Percentiles rank a stretch among this genome's conserved stretches.
Conservation (phyloP, 2,888 invertebrate species). For the Heliconius sara region DNA sequence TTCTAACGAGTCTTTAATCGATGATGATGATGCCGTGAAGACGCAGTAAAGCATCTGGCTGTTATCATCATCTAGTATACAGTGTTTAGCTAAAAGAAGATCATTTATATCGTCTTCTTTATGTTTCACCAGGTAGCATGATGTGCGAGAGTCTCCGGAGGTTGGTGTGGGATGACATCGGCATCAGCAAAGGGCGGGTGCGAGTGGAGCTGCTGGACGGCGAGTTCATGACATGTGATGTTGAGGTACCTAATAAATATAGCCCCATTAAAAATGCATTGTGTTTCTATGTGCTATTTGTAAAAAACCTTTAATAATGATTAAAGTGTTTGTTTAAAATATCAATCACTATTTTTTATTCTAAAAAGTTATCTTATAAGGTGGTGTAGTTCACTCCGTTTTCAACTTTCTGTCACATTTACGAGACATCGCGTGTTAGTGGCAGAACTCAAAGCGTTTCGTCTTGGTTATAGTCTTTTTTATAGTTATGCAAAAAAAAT, state of each 20-base stretch:
- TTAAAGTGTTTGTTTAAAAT: too few relatives aligned
- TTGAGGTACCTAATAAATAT: constrained; percentile 82
- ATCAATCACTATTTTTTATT: too few relatives aligned
- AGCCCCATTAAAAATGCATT: not conserved
- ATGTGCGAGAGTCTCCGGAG: constrained; percentile 79
- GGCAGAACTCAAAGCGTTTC: too few relatives aligned
- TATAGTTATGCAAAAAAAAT: too few relatives aligned
- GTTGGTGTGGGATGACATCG: constrained; percentile 69
- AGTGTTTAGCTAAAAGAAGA: not conserved
- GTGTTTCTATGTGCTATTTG: too few relatives aligned
- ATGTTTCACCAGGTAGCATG: constrained; percentile 52
- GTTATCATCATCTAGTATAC: not conserved
- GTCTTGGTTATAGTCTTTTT: too few relatives aligned
- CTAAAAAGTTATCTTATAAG: too few relatives aligned
- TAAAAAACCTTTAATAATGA: too few relatives aligned
- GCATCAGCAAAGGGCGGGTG: constrained; percentile 81
- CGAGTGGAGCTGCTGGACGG: constrained; percentile 93
- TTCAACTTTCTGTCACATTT: too few relatives aligned
- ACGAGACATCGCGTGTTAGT: too few relatives aligned
- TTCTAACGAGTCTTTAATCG: too few relatives aligned
- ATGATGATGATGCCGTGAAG: not conserved
- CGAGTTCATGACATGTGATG: constrained; percentile 89
- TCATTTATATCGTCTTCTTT: not conserved
- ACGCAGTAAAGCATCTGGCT: not conserved
- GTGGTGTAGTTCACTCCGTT: too few relatives aligned